Base-by-base conservation (phyloP, 2,113 vertebrate species). In the Zeus faber region DNA sequence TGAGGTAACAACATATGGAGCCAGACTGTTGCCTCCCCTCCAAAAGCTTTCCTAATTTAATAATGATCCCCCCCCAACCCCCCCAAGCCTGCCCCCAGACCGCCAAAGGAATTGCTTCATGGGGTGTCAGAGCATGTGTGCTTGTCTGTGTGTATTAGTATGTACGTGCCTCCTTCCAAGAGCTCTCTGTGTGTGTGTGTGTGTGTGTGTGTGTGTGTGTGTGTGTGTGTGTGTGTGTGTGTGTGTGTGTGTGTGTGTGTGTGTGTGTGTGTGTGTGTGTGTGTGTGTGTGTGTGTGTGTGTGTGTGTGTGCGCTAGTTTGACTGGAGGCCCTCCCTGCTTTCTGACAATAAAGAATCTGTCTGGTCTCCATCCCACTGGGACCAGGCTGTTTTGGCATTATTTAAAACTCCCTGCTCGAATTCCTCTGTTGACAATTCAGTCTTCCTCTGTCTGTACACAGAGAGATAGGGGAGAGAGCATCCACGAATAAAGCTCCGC, bases 21-120 rank as follows among this genome's bases (percentile, higher is more conserved):
- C 46, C 69, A 67, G 65, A 62, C 31, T 49, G 35, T n/a, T 5
- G 0, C 45, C 55, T 56, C 41, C 2, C 76, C 69, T 54, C 57
- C 58, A 43, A 58, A 46, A 53, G 54, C 50, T 6, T 74, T 22
- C 65, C 45, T 86, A 82, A 88, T 86, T 87, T 83, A 87, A 85
- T 85, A 75, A 85, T 44, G 63, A 48, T 57, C 58, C 72, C 75
- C 68, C 13, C 46, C 62, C 16, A 52, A 70, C 76, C 74, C 13
- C 73, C 73, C 76, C n/a, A n/a, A n/a, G n/a, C n/a, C n/a, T n/a
- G n/a, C 74, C 53, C 55, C 33, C 35, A 44, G 65, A 77, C 62
- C 17, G 66, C 77, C 67, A 70, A 49, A 72, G 71, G 72, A 80
- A 67, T 69, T 25, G 68, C 65, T 85, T 79, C 70, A 49, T 6